Base-by-base conservation (phyloP, 2,888 invertebrate species). In the Cenopis cana region DNA sequence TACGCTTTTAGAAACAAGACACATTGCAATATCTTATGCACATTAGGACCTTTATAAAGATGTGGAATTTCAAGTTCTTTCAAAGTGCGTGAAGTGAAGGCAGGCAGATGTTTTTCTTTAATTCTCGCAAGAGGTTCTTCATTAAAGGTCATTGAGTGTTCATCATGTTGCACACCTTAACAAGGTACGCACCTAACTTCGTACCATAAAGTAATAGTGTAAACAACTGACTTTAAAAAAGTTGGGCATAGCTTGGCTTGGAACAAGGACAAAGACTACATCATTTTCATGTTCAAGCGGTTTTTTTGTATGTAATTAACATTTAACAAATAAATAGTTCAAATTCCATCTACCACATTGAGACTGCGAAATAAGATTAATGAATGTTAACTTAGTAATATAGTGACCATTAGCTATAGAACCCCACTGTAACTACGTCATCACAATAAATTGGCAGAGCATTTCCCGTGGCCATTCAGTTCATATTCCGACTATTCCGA, bases 391-490 rank as follows among this genome's bases (percentile, higher is more conserved):
- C 18, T 18, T 10, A 29, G 17, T n/a, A 56, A 2, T 55, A 14
- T 12, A 54, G 14, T 29, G 3, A 54, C 5, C 24, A 52, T 20
- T 12, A 24, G 14, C 18, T 14, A 56, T 33, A 12, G 17, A 52
- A 20, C 36, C 52, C 18, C 52, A 29, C 18, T 54, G 38, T 38
- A 54, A 36, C 52, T 54, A 54, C 71, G 71, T 71, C 71, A 67
- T 71, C 66, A 61, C 33, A 71, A 61, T 67, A 67, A 71, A 71
- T 71, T 71, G 71, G 67, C 71, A 52, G 67, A 61, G 66, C 60
- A 71, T 71, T 71, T 71, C 67, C 71, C 71, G 66, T 71, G 71
- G 61, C 71, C 61, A 71, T 67, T 71, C 66, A 71, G 71, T 67
- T 56, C 67, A 67, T 9, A 52, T 17, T 18, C 50, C 17, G 59